phyloP scores from a whole-genome alignment of 1,140 invertebrate species.

The Dryas iulia region DNA sequence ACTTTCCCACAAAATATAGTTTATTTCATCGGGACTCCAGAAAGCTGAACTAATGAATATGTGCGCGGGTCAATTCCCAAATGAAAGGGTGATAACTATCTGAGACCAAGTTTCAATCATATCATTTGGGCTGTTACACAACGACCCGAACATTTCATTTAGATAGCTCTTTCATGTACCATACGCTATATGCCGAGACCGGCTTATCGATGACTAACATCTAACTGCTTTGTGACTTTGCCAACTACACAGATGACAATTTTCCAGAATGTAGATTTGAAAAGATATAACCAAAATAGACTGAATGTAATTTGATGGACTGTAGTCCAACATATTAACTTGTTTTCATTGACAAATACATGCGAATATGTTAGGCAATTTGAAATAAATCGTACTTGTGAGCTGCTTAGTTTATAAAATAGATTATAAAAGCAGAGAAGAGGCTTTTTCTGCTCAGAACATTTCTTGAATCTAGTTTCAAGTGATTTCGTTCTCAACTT shows the following conservation, averaged over 20 bases:
- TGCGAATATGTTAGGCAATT: no score
- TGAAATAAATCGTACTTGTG: no score
- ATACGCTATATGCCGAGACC: conserved; percentile 27
- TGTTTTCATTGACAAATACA: not conserved
- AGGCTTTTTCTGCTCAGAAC: no score
- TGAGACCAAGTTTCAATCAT: conserved; percentile 60
- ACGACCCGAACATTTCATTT: conserved; percentile 49
- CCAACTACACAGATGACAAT: conserved; percentile 46
- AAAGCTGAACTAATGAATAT: conserved; percentile 36
- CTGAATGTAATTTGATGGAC: not conserved
- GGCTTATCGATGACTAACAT: conserved; percentile 35
- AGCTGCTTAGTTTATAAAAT: not conserved
- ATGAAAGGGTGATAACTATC: conserved; percentile 60
- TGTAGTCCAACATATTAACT: not conserved
- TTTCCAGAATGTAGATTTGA: conserved; percentile 34
- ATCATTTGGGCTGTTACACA: conserved; percentile 51
- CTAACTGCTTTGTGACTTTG: conserved; percentile 45
- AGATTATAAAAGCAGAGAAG: no score
- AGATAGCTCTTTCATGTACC: conserved; percentile 41
- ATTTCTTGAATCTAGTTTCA: no score
- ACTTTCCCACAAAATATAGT: not conserved
- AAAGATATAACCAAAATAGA: not conserved
- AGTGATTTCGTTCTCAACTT: no score
- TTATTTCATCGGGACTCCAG: not conserved
- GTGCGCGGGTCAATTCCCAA: conserved; percentile 47